Evolutionary conservation across 2,888 invertebrate species (phyloP), one percentile per base, ranked within the genome.

Genomic region (Phasia obesa): DNA sequence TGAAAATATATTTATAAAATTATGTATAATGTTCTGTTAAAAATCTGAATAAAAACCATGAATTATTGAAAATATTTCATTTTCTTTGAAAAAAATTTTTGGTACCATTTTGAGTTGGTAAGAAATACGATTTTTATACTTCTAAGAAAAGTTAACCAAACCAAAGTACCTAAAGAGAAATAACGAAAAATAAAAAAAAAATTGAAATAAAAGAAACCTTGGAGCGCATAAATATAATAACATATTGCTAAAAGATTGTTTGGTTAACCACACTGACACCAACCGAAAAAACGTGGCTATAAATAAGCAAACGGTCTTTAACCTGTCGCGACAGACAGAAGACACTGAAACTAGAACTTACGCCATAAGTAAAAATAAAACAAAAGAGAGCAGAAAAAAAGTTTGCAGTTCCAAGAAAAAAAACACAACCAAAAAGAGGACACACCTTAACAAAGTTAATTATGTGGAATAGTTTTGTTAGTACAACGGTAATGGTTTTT

Each of bases 281-380:
- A 64, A 13, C 49, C 69, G 21, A 55, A 60, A 53, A 77, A 38
- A n/a, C 71, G 57, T 65, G 55, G 47, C 51, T 67, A 78, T 71
- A 75, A 73, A 81, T 79, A 79, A 17, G 62, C 59, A 17, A 69
- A 75, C 84, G 81, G 81, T 84, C 78, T 79, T 84, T 84, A 81
- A 84, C 84, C 84, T 81, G 75, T 9, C 70, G 67, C 78, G 81
- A 57, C 81, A 78, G 75, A 65, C 70, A 60, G 67, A 73, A 74
- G 78, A 78, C 71, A 65, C 70, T 55, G 67, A 73, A 74, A 60
- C 35, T 60, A 47, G 73, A 49, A 57, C 55, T 51, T 57, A 25
- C 59, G 31, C 35, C 15, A 17, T 35, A 17, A n/a, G 9, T n/a
- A 44, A 2, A 60, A n/a, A 25, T 17, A 23, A 3, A 31, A 55